Conservation (phyloP, 2,888 invertebrate genomes). For the Dusona sp. region DNA sequence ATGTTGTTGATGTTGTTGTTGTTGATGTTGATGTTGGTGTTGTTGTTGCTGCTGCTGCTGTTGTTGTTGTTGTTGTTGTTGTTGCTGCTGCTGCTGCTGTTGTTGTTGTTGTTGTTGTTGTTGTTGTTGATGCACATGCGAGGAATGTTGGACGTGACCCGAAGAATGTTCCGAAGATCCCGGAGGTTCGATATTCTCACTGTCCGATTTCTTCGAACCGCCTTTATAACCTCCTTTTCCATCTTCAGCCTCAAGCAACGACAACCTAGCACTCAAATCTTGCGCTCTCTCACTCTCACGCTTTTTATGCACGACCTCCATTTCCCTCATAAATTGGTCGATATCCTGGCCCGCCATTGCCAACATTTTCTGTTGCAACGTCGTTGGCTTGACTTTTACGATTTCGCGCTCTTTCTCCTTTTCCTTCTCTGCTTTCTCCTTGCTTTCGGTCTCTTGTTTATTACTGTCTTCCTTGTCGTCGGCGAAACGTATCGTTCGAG, state of each 20-base stretch:
- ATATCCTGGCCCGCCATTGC: slow-evolving; percentile 96
- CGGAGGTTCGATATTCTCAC: slow-evolving; percentile 75
- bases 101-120: slow-evolving; percentile 65
- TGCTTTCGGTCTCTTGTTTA: slow-evolving; percentile 84
- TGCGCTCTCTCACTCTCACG: slow-evolving; percentile 89
- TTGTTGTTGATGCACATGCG: slow-evolving; percentile 73
- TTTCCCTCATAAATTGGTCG: slow-evolving; percentile 96
- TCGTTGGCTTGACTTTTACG: slow-evolving; percentile 88
- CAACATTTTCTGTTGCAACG: slow-evolving; percentile 94
- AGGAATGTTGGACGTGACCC: slow-evolving; percentile 72
- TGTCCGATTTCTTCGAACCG: slow-evolving; percentile 72
- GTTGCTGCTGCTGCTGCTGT: slow-evolving; percentile 66
- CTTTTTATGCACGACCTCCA: slow-evolving; percentile 94
- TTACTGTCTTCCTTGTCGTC: slow-evolving; percentile 87
- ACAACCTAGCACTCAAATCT: slow-evolving; percentile 87
- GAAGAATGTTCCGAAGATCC: slow-evolving; percentile 74
- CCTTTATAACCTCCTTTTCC: slow-evolving; percentile 74
- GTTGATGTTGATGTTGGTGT: slow-evolving; percentile 72
- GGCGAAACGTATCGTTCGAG: slow-evolving; percentile 87
- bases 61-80: slow-evolving; percentile 70
- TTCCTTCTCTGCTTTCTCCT: slow-evolving; percentile 80
- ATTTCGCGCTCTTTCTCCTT: slow-evolving; percentile 83
- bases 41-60: slow-evolving; percentile 59
- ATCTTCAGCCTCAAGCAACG: slow-evolving; percentile 80
- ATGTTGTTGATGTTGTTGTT: slow-evolving; percentile 73